Evolutionary conservation across 2,888 invertebrate genomes (phyloP), one percentile per base, ranked within the genome.

Genomic region (Silvanus unidentatus): DNA sequence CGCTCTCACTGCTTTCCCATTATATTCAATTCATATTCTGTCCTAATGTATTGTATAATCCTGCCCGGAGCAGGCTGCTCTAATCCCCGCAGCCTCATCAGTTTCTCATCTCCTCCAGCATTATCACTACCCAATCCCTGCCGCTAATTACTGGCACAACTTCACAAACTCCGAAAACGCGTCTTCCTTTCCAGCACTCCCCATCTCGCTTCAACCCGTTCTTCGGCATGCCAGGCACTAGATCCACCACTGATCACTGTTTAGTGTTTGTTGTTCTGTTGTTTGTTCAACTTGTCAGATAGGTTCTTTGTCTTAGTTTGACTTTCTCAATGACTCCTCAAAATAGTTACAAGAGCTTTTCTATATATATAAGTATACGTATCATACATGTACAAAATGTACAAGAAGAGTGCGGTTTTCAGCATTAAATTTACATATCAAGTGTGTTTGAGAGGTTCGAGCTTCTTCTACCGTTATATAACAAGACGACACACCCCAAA

Each of bases 81-180:
- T 64, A 65, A 67, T 66, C 66, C 65, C 64, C 54, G 60, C 64
- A 64, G 66, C 62, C 64, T 66, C 67, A 68, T 68, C 67, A 66
- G 66, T 66, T 67, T 64, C 65, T 58, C 65, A 66, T 67, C 65
- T 65, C 62, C 61, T 57, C 53, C 57, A 58, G 66, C 59, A 68
- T 68, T 68, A 68, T 68, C 67, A 60, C 65, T 54, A 62, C 62
- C 61, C 62, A 55, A 62, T 66, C 65, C 64, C 60, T 50, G 64
- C 63, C 62, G 66, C 66, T 69, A 68, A 70, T 70, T 70, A 68
- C 66, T 57, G 50, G 39, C 28, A 48, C 55, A 65, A 68, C 64
- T 68, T 68, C 63, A 62, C 61, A 57, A 3, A 37, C 37, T 37
- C 37, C 37, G 3, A 37, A 9, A 16, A 16, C 16, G 5, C 39